These are phyloP conservation scores for Silurus asotus DNA, from an alignment of 2,113 vertebrate genomes.

Conservation along the genomic window DNA sequence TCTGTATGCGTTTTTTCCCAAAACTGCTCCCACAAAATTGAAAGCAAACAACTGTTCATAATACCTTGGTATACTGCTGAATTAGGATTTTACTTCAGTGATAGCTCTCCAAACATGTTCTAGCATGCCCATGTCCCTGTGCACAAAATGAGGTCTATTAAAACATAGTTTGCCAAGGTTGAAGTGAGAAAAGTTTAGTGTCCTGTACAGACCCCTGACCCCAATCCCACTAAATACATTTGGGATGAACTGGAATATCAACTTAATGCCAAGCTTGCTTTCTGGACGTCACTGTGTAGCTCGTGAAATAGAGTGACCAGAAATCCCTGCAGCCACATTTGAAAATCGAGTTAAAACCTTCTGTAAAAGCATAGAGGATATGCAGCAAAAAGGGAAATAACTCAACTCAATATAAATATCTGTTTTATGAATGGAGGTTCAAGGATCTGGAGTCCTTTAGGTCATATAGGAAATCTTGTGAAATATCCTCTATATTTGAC, in stretches of 20 bases:
- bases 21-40: background rate
- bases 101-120: background rate
- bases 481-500: background rate
- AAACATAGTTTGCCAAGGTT: background rate
- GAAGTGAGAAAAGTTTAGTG: background rate
- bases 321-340: background rate
- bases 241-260: background rate
- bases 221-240: background rate
- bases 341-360: background rate
- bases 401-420: background rate
- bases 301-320: background rate
- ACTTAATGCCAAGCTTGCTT: background rate
- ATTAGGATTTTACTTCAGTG: background rate
- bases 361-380: background rate
- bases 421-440: background rate
- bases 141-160: background rate
- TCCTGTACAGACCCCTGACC: background rate
- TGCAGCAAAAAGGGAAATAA: background rate
- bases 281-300: too few species aligned
- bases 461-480: background rate
- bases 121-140: background rate
- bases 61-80: background rate
- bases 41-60: background rate
- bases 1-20: background rate
- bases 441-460: background rate